Base-by-base conservation (phyloP, 2,888 invertebrate genomes). In the Ophion obscuratus region DNA sequence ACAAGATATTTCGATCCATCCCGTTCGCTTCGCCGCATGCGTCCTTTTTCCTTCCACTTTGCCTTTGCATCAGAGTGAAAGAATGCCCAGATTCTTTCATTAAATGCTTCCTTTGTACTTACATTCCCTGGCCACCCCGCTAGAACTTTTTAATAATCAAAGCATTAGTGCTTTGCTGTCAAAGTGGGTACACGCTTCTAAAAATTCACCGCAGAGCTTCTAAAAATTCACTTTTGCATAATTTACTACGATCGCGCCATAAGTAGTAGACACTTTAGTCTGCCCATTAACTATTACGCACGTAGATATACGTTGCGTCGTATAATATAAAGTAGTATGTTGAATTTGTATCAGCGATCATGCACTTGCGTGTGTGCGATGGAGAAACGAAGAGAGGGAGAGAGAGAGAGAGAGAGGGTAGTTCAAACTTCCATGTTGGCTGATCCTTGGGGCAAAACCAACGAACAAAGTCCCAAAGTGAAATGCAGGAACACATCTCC, bases 401-500 rank as follows among this genome's bases (percentile, higher is more conserved):
- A 61, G 40, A 74, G 10, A 59, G 71, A 44, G n/a, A 10, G 59
- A 40, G 61, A 61, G 40, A 74, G 4, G 14, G 20, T 40, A 62
- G 64, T 14, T n/a, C 2, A 24, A 61, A 14, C 14, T 31, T 20
- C 11, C 62, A 24, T 24, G 70, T 67, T 61, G 80, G 71, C 79
- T 85, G 47, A 86, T 77, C 82, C 79, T 83, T 14, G 73, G 62
- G 76, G 67, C 64, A 61, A 80, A 80, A 66, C 71, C 66, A 27
- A 57, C 44, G 74, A 73, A 67, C 83, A 17, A 36, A 67, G 40
- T 77, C n/a, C 66, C 57, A 47, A 77, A 67, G 61, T 62, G 74
- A 81, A 83, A 74, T 81, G 82, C 67, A 67, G 73, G 47, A 78
- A 66, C 77, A 70, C 78, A 68, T 20, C 74, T 68, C 53, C 7